These are phyloP conservation scores for Actinia equina DNA, from an alignment of 64 coral and sea anemone genomes.

Conservation along the genomic window DNA sequence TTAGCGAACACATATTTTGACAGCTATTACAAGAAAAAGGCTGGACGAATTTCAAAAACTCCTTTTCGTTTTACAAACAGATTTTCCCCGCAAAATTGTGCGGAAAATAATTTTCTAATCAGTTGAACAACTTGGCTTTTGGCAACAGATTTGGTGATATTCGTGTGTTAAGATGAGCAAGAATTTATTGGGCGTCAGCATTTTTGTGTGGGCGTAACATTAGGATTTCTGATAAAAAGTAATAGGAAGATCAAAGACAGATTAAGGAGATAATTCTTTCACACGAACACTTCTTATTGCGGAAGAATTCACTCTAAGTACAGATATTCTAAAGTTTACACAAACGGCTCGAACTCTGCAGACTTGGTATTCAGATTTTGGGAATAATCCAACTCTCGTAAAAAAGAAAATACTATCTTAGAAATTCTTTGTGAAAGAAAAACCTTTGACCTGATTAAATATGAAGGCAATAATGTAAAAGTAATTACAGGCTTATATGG, in stretches of 20 bases:
- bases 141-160: background rate
- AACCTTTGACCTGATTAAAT: background rate
- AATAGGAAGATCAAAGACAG: background rate
- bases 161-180: background rate
- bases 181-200: conserved; percentile 17
- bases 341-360: background rate
- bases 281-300: background rate
- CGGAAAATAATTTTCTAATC: background rate
- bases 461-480: background rate
- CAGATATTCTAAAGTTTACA: background rate
- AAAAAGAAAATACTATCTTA: background rate
- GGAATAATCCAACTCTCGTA: background rate
- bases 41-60: background rate
- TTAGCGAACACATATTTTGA: background rate
- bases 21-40: background rate
- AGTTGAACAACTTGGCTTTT: background rate
- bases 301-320: background rate
- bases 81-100: background rate
- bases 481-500: background rate
- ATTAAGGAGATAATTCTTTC: background rate
- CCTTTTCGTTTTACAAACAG: background rate
- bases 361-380: background rate
- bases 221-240: background rate
- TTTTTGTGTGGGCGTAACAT: conserved; percentile 21
- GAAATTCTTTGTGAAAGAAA: background rate